Evolutionary conservation across 2,113 vertebrate species (phyloP), one percentile per base, ranked within the genome.

Genomic region (Oryzias javanicus): DNA sequence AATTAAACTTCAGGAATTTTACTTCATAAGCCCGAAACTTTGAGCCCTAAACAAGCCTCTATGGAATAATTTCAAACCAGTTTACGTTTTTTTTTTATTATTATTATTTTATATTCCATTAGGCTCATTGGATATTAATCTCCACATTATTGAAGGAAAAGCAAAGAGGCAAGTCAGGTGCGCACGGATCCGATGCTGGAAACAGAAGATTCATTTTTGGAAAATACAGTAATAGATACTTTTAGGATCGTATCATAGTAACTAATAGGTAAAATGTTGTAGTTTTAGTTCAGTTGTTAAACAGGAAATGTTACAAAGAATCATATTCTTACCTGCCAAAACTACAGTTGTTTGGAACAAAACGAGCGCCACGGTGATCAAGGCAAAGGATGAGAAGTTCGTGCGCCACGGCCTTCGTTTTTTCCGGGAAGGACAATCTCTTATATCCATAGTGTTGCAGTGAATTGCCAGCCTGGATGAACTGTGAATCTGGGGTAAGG

Each of bases 391-490:
- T 46, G 86, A 64, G 62, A 87, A 64, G 66, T 88, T 79, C 86
- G 76, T 45, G 79, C 79, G 74, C 90, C 89, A 85, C 16, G 88
- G 86, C 84, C 90, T 89, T 82, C 89, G 78, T 84, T 92, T 92
- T 89, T 89, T 93, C 80, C 89, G 83, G 68, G 72, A 86, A 51
- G 83, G 61, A 76, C 84, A 87, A 67, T 55, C 81, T 80, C 63
- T 76, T 86, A 86, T 90, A 91, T 92, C 90, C 91, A 92, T 92
- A 88, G 75, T 88, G 74, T 67, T 72, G 78, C 81, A 61, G 76
- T 52, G 61, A 69, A 58, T 62, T 51, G 67, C 57, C 76, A 74
- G 77, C 65, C 82, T 69, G 75, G 72, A 55, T 50, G 63, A 69
- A 72, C 88, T 89, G 83, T 60, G 64, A 64, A 35, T 48, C 79